Evolutionary conservation across 2,797 vertebrate species (phyloP), one percentile per base, ranked within the genome.

Genomic region (Dipus sagitta): DNA sequence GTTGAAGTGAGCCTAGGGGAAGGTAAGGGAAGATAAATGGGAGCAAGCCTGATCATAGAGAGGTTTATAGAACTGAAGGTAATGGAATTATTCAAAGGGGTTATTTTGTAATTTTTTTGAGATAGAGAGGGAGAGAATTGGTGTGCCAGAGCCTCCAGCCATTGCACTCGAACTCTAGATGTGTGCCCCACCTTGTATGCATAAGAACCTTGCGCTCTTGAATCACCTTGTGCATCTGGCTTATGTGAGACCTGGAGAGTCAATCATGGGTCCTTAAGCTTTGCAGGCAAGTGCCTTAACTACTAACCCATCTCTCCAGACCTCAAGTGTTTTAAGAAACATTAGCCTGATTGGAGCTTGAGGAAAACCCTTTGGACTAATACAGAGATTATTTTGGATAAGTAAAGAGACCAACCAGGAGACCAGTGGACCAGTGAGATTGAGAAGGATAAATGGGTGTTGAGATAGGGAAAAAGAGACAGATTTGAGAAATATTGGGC

Each of bases 301-400:
- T 7, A 47, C 6, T 47, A 47, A 87, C 42, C 26, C 34, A 64
- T 47, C 88, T 23, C 64, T 65, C 21, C 64, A 65, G 64, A 65
- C 24, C 64, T 65, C 64, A 24, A 23, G 26, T 23, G 21, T 52
- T 47, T 10, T 82, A 68, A 20, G 62, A 20, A 28, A 32, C 32
- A 42, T 26, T 71, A 47, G 54, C 65, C 52, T 84, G 17, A 58
- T 58, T 17, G 30, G 70, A 34, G 34, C 89, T 89, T 94, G 58
- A 89, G 68, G 67, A 74, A 64, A 70, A 23, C 70, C 34, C 71
- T 94, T 88, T 85, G 79, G 30, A 47, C 52, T 85, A 77, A 30
- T 67, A n/a, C 71, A 62, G 67, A 75, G 32, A 72, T 67, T 67
- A 84, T 24, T 38, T 14, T 85, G 64, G n/a, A 54, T n/a, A 21